Percentiles rank a stretch among this genome's conserved stretches.
Evolutionary conservation across 1,140 invertebrate species (phyloP).

Genomic region (Chlorops oryzae): DNA sequence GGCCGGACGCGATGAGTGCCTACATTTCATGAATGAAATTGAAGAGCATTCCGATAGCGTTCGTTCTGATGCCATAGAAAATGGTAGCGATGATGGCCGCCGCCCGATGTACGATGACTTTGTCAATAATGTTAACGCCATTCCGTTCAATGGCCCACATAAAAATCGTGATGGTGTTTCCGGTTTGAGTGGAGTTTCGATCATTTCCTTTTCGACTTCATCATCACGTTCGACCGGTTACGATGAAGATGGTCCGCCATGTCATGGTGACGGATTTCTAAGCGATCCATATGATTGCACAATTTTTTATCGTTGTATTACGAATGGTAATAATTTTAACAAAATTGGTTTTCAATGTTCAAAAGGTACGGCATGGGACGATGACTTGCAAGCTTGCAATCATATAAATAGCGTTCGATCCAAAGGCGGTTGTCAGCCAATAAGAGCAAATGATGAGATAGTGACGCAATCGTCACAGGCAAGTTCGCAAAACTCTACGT

Average conservation of each 20-base stretch:
- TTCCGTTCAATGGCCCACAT: constrained; percentile 34
- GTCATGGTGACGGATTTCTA: constrained; percentile 59
- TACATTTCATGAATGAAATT: constrained; percentile 36
- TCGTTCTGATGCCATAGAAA: background rate
- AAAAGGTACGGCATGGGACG: constrained; percentile 67
- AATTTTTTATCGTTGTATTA: constrained; percentile 73
- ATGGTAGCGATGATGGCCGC: background rate
- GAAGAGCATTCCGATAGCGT: constrained; percentile 15
- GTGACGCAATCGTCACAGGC: constrained; percentile 41
- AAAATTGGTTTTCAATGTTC: constrained; percentile 65
- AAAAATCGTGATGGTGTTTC: constrained; percentile 43
- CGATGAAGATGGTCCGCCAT: constrained; percentile 21
- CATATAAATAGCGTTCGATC: constrained; percentile 55
- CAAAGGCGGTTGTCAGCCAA: constrained; percentile 46
- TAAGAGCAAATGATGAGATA: constrained; percentile 36
- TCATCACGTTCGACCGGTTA: constrained; percentile 25
- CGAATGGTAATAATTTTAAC: constrained; percentile 54
- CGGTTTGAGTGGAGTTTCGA: constrained; percentile 40
- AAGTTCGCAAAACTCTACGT: constrained; percentile 48
- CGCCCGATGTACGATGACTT: constrained; percentile 25
- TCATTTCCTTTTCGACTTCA: constrained; percentile 43
- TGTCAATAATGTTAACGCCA: constrained; percentile 28
- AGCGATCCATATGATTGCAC: constrained; percentile 62
- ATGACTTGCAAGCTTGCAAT: constrained; percentile 59
- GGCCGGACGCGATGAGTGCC: constrained; percentile 41